A percentile compares a stretch with the other conserved stretches of the same genome.
phyloP scores from a whole-genome alignment of 2,888 invertebrate species.

The Phania funesta region DNA sequence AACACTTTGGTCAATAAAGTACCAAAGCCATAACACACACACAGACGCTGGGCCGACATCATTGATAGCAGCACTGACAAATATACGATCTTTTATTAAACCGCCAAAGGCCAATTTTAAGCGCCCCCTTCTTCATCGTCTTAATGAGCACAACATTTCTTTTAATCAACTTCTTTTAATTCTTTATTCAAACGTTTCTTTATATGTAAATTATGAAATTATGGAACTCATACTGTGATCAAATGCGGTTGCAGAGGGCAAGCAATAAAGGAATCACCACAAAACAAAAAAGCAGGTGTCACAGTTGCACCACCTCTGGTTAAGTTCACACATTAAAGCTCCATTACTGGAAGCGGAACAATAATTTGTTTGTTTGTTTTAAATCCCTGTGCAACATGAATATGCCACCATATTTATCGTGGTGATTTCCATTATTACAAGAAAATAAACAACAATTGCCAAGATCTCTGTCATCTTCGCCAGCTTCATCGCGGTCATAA shows the following conservation, averaged over 20 bases:
- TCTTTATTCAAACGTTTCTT: not conserved
- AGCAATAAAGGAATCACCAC: not conserved
- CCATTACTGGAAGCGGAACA: conserved; percentile 35
- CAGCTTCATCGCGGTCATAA: no score
- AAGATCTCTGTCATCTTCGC: conserved; percentile 43
- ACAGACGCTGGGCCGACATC: not conserved
- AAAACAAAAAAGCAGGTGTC: conserved; percentile 21
- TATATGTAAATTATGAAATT: conserved; percentile 62
- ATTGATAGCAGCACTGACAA: not conserved
- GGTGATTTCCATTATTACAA: conserved; percentile 15
- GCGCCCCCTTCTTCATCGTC: not conserved
- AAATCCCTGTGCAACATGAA: conserved; percentile 4
- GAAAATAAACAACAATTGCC: conserved; percentile 5
- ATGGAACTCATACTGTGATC: conserved; percentile 48
- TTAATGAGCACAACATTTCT: not conserved
- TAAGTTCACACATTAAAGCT: conserved; percentile 58
- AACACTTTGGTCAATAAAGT: conserved; percentile 31
- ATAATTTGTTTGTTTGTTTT: conserved; percentile 46
- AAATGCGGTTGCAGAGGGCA: conserved; percentile 29
- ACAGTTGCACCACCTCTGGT: conserved; percentile 24
- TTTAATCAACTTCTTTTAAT: conserved; percentile 25
- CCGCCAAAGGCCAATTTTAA: conserved; percentile 4
- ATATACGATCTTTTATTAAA: not conserved
- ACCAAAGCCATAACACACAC: not conserved
- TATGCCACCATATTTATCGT: not conserved